Evolutionary conservation across 2,797 vertebrate genomes (phyloP), one percentile per base, ranked within the genome.

Genomic region (Lacerta agilis): DNA sequence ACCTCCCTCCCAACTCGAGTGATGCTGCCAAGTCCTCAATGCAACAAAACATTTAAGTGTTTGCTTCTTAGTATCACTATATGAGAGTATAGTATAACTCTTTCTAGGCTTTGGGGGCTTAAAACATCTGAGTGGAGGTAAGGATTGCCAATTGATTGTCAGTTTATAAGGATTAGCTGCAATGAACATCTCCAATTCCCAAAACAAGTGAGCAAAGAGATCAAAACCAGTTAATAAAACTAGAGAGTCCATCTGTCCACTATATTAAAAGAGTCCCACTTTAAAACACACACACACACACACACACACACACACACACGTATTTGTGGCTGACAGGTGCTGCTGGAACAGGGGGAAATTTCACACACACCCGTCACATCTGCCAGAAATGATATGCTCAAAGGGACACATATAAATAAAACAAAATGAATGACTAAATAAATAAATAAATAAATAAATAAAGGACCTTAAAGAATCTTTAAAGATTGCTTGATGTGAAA

Each of bases 381-480:
- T 49, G 36, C 71, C 69, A 86, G 45, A 64, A 86, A 79, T 8
- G 82, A n/a, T 0, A 4, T 5, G 80, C 66, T 86, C 81, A 83
- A 79, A 79, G 76, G 79, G 49, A 88, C n/a, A 82, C 82, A 20
- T 61, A 87, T 83, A 90, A 91, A 92, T 72, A 86, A 91, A 91
- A 27, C 55, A 49, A 33, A 87, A 78, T 36, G 3, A 79, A 73
- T 25, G 17, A 90, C 86, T 92, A 33, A 33, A 1, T 33, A 33
- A 33, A 33, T 33, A 33, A 33, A 33, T 33, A 33, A 33, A 33
- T 33, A 33, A 91, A 89, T 92, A 91, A 91, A 90, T 87, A 87
- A 91, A 91, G 58, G 18, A 49, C 27, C 38, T 83, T 85, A 83
- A 82, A 81, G 79, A 89, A 87, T 18, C 0, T 0, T 20, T 79